A percentile compares a stretch with the other conserved stretches of the same genome.
Evolutionary conservation across 2,113 vertebrate species (phyloP).

Genomic region (Kryptolebias marmoratus): DNA sequence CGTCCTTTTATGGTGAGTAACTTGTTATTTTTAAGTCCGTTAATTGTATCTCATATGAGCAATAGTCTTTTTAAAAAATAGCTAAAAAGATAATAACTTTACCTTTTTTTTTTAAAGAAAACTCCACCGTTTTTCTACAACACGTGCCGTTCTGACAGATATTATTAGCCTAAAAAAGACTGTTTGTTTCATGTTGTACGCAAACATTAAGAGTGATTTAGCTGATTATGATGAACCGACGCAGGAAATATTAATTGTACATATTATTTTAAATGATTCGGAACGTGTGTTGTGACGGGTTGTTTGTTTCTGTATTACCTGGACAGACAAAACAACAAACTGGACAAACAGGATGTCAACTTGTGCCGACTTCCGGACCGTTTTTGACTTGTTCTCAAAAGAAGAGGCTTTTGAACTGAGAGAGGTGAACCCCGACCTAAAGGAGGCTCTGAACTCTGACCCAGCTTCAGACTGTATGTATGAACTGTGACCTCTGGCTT

Average conservation of each 20-base stretch:
- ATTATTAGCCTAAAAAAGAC: not conserved
- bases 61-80: not conserved
- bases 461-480: constrained; percentile 38
- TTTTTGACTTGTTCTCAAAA: constrained; percentile 66
- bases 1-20: constrained; percentile 35
- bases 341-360: constrained; percentile 34
- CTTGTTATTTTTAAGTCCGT: constrained; percentile 24
- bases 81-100: not conserved
- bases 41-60: not conserved
- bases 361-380: constrained; percentile 21
- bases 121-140: not conserved
- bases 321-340: constrained; percentile 5
- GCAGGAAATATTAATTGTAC: no score
- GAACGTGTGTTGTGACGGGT: not conserved
- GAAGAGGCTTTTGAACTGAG: constrained; percentile 52
- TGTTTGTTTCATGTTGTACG: no score
- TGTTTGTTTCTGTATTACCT: constrained; percentile 2
- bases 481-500: not conserved
- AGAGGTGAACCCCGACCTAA: constrained; percentile 56
- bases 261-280: not conserved
- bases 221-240: no score
- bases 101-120: not conserved
- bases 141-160: constrained; percentile 29
- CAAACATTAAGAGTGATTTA: no score
- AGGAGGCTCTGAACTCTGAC: constrained; percentile 7